Evolutionary conservation across 2,113 vertebrate genomes (phyloP), one percentile per base, ranked within the genome.

Genomic region (Zingel zingel): DNA sequence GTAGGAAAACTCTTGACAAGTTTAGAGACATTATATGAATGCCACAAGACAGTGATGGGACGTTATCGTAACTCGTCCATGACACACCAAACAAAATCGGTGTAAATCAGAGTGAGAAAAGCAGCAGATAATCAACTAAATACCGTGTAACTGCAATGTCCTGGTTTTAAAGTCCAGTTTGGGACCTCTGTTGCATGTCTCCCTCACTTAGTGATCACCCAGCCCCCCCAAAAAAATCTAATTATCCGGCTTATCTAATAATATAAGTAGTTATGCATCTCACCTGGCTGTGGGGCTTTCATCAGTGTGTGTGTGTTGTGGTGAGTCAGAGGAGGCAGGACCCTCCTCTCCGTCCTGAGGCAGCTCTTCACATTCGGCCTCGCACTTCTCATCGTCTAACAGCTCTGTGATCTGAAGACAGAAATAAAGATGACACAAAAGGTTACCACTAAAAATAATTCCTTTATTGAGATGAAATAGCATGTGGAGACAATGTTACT

Each of bases 331-430:
- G 77, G 84, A 86, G 64, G 73, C 84, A 23, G 96, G 92, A 88
- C 96, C 96, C 70, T 97, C 96, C 84, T 96, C 95, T 69, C 93
- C 91, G 56, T 99, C 98, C 93, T 96, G 96, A 84, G 97, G 97
- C 91, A 98, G 94, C 86, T 98, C 98, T 95, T 99, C 97, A 59
- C 97, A 97, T 89, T 94, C 93, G 12, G 96, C 95, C 84, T 98
- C 98, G 86, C 97, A 95, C 93, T 98, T 98, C 83, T 98, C 97
- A 89, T 98, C 97, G 70, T 98, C 97, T 89, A 98, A 92, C 88
- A 99, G 95, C 94, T 98, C 98, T 74, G 97, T 98, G 93, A 98
- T 97, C 98, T 99, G 91, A n/a, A 63, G 76, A 87, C 63, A 12
- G 79, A 47, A 6, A 57, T 11, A 69, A 1, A 62, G 8, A 48